Evolutionary conservation across 2,113 vertebrate species (phyloP), one percentile per base, ranked within the genome.

Genomic region (Empidonax traillii): DNA sequence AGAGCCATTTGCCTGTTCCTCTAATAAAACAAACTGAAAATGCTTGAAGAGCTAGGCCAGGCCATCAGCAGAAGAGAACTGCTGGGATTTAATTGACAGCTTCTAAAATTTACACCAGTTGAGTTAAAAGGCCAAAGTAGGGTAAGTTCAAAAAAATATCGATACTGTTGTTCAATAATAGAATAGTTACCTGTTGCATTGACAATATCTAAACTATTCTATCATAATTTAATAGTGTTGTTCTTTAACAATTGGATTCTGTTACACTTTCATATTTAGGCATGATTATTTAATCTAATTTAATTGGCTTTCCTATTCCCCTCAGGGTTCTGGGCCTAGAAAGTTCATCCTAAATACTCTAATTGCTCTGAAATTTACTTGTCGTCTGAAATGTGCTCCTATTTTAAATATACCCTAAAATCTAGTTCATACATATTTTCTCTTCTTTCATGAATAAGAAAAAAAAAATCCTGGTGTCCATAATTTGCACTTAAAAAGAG

Each of bases 241-340:
- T 96, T 97, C 91, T 95, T 97, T 91, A 95, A 98, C 97, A 98
- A 97, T 94, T 96, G 96, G 80, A 89, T 85, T 97, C 68, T 85
- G 93, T 81, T 97, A 85, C 81, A 93, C 92, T 97, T 96, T 97
- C 94, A 93, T 97, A 97, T 93, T 97, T 97, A 97, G 95, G 95
- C 96, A 95, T 95, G 95, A 97, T 98, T 98, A 97, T 97, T 98
- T 98, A 97, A 98, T 97, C 96, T 97, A 95, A 97, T 96, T 98
- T 98, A 98, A 98, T 98, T 98, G 97, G 96, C 94, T 98, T 97
- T 92, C 74, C 95, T 96, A 97, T 95, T 98, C 81, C 84, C 97
- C 83, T 96, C 72, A 94, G 98, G 97, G 94, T 96, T 96, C 95
- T 92, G 88, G 92, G 95, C 94, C 94, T 93, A 96, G 97, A 97